Base-by-base conservation (phyloP, 1,140 invertebrate species). In the Drepana arcuata region DNA sequence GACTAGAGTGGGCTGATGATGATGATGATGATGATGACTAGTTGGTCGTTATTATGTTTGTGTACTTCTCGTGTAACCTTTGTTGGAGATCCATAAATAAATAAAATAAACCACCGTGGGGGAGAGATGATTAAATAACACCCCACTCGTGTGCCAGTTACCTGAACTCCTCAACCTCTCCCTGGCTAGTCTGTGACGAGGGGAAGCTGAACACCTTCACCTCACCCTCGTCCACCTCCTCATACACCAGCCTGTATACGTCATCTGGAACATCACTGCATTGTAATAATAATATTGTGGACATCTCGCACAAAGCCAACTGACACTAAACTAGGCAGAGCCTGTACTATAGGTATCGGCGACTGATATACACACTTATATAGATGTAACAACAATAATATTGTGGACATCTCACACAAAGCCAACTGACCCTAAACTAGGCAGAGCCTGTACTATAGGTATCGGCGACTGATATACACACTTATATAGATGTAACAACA, bases 161-260 rank as follows among this genome's bases (percentile, higher is more conserved):
- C 82, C 82, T 82, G 73, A 95, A 97, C 67, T 96, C 92, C 71
- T 97, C 95, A 6, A 94, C 86, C 50, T 94, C 91, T 1, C 92
- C 90, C 13, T 88, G 88, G 53, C 89, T 88, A 25, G 89, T 88
- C 65, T 90, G 90, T 4, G 91, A 90, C 1, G 92, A 94, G 1
- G 95, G 92, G 52, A 97, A 94, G 67, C 92, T 92, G 55, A 96
- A 91, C 44, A 98, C 89, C 59, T 96, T 95, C 6, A 99, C 97
- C 40, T 95, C 91, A 38, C 91, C 92, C 75, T 99, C 96, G 64
- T 99, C 96, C 0, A 98, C 94, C 82, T 98, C 95, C 84, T 99
- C 97, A 67, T 96, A 98, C 9, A 98, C 87, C 80, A 99, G 94
- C 59, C 93, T 88, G 84, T 95, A 97, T 14, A 90, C 79, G 39